Percentiles rank a stretch among this genome's conserved stretches.
phyloP scores from a whole-genome alignment of 2,797 vertebrate genomes.

The Melopsittacus undulatus region DNA sequence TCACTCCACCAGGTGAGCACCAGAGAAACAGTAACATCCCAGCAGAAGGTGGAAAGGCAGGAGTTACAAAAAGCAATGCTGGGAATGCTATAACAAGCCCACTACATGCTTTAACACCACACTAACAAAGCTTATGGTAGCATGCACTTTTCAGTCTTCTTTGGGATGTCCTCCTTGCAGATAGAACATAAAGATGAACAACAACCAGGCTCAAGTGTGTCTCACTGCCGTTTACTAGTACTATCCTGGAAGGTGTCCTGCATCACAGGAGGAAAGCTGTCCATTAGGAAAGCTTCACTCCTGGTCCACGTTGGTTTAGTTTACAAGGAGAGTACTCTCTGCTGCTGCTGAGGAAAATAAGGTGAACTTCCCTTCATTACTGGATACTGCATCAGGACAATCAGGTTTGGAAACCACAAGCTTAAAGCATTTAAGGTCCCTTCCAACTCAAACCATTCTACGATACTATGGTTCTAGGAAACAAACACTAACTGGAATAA shows the following conservation, averaged over 20 bases:
- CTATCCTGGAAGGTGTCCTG: neutral
- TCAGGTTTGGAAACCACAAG: neutral
- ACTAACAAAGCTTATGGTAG: neutral
- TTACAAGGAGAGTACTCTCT: neutral
- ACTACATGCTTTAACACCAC: neutral
- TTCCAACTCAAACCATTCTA: neutral
- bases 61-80: neutral
- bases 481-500: neutral
- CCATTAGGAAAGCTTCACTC: neutral
- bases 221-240: neutral
- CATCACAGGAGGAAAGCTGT: neutral
- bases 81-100: neutral
- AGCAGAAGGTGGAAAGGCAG: neutral
- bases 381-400: neutral
- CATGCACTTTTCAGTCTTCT: neutral
- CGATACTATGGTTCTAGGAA: neutral
- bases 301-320: neutral
- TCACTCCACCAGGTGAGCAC: neutral
- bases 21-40: neutral
- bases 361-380: neutral
- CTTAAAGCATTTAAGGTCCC: neutral
- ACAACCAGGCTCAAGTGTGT: neutral
- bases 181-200: neutral
- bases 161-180: neutral
- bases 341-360: neutral